These are phyloP conservation scores for Rhinatrema bivittatum DNA, from an alignment of 2,797 vertebrate species.

Conservation along the genomic window DNA sequence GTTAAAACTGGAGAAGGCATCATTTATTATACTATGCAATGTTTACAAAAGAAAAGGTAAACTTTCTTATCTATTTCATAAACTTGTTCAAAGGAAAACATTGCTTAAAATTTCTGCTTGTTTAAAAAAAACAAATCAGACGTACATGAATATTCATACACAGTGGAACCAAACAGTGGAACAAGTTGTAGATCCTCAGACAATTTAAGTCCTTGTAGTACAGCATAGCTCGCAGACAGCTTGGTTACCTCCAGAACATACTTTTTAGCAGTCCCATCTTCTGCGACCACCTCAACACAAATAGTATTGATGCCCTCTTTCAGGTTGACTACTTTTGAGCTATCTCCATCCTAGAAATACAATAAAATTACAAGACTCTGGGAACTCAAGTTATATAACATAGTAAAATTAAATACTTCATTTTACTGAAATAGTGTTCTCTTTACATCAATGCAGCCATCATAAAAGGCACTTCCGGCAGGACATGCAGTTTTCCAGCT, in stretches of 20 bases:
- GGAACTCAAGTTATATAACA: background rate
- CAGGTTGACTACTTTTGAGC: slow-evolving; percentile 35
- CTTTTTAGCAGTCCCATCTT: slow-evolving; percentile 51
- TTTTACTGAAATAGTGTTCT: too few relatives aligned
- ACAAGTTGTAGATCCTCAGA: slow-evolving; percentile 26
- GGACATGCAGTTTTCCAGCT: too few relatives aligned
- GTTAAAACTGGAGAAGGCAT: too few relatives aligned
- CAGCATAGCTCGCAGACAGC: slow-evolving; percentile 39
- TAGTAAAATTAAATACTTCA: background rate
- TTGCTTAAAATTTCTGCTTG: too few relatives aligned
- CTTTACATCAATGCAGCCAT: too few relatives aligned
- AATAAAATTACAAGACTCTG: background rate
- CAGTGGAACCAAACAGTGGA: slow-evolving; percentile 32
- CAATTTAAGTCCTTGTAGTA: slow-evolving; percentile 37
- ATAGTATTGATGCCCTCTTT: slow-evolving; percentile 41
- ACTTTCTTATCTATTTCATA: too few relatives aligned
- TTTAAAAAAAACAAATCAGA: too few relatives aligned
- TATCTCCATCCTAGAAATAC: slow-evolving; percentile 24
- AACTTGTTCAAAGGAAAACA: too few relatives aligned
- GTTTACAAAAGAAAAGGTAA: too few relatives aligned
- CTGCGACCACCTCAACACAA: slow-evolving; percentile 50
- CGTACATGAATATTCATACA: slow-evolving; percentile 45
- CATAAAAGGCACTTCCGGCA: too few relatives aligned
- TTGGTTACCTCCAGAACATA: slow-evolving; percentile 45
- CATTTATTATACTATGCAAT: too few relatives aligned